Evolutionary conservation across 2,113 vertebrate genomes (phyloP).

Genomic region (Columbina picui): DNA sequence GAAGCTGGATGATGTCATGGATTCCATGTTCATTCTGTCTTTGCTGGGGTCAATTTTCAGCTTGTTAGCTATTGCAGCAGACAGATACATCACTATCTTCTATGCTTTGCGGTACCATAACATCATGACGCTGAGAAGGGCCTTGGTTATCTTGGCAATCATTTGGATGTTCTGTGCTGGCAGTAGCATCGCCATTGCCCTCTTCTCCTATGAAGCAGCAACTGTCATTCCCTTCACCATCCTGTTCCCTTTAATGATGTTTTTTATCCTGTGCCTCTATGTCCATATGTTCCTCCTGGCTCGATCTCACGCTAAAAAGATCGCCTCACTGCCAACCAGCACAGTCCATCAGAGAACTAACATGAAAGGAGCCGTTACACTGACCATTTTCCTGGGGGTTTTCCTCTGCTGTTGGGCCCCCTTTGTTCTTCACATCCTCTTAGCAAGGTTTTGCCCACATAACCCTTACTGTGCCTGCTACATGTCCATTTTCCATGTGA

Average conservation of each 20-base stretch:
- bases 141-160: constrained; percentile 69
- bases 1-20: constrained; percentile 87
- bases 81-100: constrained; percentile 96
- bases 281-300: constrained; percentile 93
- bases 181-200: constrained; percentile 83
- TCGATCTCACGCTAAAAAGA: constrained; percentile 86
- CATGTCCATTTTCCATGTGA: constrained; percentile 89
- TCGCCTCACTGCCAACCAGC: constrained; percentile 75
- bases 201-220: constrained; percentile 80
- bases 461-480: constrained; percentile 96
- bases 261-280: constrained; percentile 88
- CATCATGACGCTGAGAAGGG: constrained; percentile 87
- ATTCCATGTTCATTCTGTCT: constrained; percentile 89
- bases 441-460: constrained; percentile 86
- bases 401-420: constrained; percentile 94
- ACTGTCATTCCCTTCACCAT: constrained; percentile 86
- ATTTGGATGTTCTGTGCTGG: constrained; percentile 85
- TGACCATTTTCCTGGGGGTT: constrained; percentile 91
- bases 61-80: constrained; percentile 89
- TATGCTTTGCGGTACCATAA: constrained; percentile 90
- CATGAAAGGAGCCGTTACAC: constrained; percentile 86
- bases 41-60: constrained; percentile 93
- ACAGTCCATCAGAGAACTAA: constrained; percentile 70
- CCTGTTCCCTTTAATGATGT: constrained; percentile 85
- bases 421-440: constrained; percentile 89